Percentiles rank a stretch among this genome's conserved stretches.
These are phyloP conservation scores for Campylomormyrus tamandua DNA, from an alignment of 2,113 vertebrate genomes.

Conservation along the genomic window DNA sequence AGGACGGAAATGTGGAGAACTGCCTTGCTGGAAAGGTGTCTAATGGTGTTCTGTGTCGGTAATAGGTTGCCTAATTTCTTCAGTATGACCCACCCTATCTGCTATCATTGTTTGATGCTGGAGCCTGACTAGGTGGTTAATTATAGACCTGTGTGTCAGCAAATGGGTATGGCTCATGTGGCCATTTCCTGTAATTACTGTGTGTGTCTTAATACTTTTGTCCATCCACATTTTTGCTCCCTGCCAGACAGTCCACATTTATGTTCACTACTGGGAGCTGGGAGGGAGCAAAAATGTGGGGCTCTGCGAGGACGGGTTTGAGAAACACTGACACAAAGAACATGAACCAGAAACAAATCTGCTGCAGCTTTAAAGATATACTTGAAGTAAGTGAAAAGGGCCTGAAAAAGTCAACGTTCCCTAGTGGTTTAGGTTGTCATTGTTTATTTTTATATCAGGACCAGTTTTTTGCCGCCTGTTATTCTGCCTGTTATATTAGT, in stretches of 20 bases:
- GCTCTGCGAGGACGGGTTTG: background rate
- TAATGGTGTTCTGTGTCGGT: background rate
- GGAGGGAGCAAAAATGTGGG: background rate
- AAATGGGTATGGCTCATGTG: background rate
- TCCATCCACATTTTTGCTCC: background rate
- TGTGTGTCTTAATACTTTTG: background rate
- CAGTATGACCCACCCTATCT: background rate
- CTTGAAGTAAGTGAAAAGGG: background rate
- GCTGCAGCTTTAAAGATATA: background rate
- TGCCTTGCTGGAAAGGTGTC: background rate
- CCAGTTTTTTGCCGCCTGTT: background rate
- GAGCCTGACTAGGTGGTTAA: background rate
- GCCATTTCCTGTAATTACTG: background rate
- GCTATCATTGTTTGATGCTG: background rate
- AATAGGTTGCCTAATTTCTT: background rate
- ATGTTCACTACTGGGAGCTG: no score
- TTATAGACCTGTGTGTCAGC: background rate
- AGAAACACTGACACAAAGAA: background rate
- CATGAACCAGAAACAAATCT: background rate
- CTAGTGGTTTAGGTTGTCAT: background rate
- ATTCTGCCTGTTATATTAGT: background rate
- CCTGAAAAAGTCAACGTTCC: background rate
- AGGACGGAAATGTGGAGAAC: background rate
- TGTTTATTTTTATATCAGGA: background rate
- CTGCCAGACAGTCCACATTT: background rate